Percentiles rank a stretch among this genome's conserved stretches.
Conservation (phyloP, 1,140 invertebrate genomes). For the Tachypleus tridentatus region DNA sequence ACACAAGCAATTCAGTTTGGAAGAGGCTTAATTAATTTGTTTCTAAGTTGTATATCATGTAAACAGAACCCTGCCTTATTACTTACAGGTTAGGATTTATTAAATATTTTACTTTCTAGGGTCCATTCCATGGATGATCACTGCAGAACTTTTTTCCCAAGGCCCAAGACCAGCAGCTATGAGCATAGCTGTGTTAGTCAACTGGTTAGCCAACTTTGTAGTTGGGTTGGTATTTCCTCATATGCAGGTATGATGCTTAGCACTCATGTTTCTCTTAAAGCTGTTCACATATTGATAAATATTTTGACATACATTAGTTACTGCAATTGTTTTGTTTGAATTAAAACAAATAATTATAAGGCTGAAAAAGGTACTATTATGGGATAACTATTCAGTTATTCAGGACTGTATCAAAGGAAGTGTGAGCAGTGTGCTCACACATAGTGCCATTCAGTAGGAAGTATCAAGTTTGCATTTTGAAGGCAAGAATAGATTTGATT, state of each 20-base stretch:
- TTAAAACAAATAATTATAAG: not conserved
- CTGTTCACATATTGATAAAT: too few species aligned
- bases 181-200: conserved; percentile 93
- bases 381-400: too few species aligned
- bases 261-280: conserved; percentile 29
- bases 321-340: not conserved
- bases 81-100: not conserved
- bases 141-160: conserved; percentile 94
- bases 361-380: too few species aligned
- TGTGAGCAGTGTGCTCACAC: too few species aligned
- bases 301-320: too few species aligned
- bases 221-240: conserved; percentile 90
- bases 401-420: too few species aligned
- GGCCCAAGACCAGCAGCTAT: conserved; percentile 92
- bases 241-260: conserved; percentile 56
- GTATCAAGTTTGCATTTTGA: too few species aligned
- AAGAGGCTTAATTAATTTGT: not conserved
- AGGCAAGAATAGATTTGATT: too few species aligned
- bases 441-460: too few species aligned
- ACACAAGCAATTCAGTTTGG: not conserved
- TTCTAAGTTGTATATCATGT: not conserved
- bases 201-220: conserved; percentile 96
- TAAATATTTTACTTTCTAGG: conserved; percentile 33
- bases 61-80: not conserved
- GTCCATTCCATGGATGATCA: conserved; percentile 98